A percentile compares a stretch with the other conserved stretches of the same genome.
These are phyloP conservation scores for Oophaga pumilio DNA, from an alignment of 2,113 vertebrate species.

Conservation along the genomic window DNA sequence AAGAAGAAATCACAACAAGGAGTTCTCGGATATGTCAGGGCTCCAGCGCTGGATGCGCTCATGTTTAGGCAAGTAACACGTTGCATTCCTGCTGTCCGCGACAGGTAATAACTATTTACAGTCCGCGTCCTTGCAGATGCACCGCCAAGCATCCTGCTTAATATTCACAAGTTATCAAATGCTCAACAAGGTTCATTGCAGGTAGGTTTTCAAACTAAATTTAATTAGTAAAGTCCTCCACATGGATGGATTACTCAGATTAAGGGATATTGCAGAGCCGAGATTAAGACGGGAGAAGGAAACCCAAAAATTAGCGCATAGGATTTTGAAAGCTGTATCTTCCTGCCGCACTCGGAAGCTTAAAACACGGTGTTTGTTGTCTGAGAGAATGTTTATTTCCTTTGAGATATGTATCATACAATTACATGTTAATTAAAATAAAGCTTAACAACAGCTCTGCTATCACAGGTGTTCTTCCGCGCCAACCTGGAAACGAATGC, in stretches of 20 bases:
- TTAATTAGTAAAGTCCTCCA: conserved; percentile 44
- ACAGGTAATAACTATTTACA: conserved; percentile 5
- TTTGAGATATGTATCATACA: conserved; percentile 14
- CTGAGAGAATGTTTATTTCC: conserved; percentile 20
- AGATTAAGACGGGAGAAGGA: not conserved
- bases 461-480: not conserved
- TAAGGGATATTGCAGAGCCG: conserved; percentile 15
- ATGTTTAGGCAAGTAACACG: not conserved
- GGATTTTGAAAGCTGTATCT: not conserved
- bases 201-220: conserved; percentile 41
- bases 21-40: not conserved
- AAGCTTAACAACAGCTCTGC: not conserved
- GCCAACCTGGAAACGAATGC: not conserved
- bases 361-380: conserved; percentile 15
- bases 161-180: conserved; percentile 3
- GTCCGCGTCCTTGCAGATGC: not conserved
- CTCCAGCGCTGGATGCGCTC: not conserved
- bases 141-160: not conserved
- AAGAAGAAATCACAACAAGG: no score
- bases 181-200: conserved; percentile 41
- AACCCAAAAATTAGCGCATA: not conserved
- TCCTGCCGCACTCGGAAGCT: not conserved
- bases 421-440: conserved; percentile 21
- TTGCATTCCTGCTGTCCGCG: not conserved
- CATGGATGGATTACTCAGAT: conserved; percentile 41